Evolutionary conservation across 2,113 vertebrate species (phyloP), one percentile per base, ranked within the genome.

Genomic region (Tamias sibiricus): DNA sequence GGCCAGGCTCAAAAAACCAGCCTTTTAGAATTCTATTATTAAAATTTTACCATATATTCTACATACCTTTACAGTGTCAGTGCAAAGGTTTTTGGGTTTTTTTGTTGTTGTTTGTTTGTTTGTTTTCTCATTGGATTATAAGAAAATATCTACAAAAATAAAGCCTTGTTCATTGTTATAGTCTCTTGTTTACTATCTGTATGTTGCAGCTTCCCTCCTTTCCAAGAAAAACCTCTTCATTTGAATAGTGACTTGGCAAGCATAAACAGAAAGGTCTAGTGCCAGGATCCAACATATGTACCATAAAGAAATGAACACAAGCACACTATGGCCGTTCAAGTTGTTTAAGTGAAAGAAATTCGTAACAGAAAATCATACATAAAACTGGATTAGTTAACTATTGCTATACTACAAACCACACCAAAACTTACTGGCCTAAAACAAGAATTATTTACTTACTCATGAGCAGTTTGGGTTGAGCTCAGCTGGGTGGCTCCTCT

Each of bases 211-310:
- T 85, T 84, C 19, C 42, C 32, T 71, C 7, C 32, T 85, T 94
- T 81, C 62, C 28, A 97, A 90, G 75, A 80, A 84, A 93, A 87
- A 71, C 12, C 42, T 85, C 26, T 89, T 40, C 12, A 81, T 92
- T 26, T 86, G 77, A 82, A 52, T n/a, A 37, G 44, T n/a, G 47
- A 66, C 49, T 82, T 81, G 66, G 74, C 37, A 66, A 71, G 62
- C 32, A 37, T 30, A 86, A 74, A 44, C 14, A 69, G 52, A 81
- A 94, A 86, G 17, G 62, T 81, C 80, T 89, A 84, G 37, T 47
- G 72, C 44, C 75, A 42, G 47, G 8, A 86, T 84, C 87, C 30
- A 94, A 35, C 49, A 86, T 49, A 71, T 66, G 68, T 44, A 16
- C 20, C 30, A 66, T 89, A 81, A 71, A 81, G n/a, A 68, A 88